Base-by-base conservation (phyloP, 2,888 invertebrate species). In the Craniophora ligustri region DNA sequence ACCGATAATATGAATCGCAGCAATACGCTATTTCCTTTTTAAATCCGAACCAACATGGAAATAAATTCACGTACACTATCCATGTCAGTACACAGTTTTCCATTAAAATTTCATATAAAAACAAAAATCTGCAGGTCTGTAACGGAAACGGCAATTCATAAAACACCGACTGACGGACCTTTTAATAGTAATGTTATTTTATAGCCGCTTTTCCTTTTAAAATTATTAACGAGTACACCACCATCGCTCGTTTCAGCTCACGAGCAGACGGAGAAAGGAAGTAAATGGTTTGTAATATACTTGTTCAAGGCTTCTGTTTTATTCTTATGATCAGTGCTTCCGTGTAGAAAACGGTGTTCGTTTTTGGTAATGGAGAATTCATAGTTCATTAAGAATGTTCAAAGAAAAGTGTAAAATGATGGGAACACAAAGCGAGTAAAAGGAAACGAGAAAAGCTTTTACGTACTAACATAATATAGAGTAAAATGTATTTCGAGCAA, bases 181-280 rank as follows among this genome's bases (percentile, higher is more conserved):
- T 74, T 75, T 79, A 75, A 75, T 78, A 75, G 72, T 70, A 76
- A 74, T 74, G 73, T 77, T 70, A 78, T 79, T 75, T 72, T 72
- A 70, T 42, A 65, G 68, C 51, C 19, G 53, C 35, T 54, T 70
- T 75, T 66, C 61, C 70, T 72, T 76, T 71, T 48, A 54, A 46
- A 59, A 75, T 75, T 77, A 72, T 79, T 76, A 79, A 81, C 75
- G 59, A 70, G 45, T 56, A 23, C 51, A 54, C 51, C 35, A 53
- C 10, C 16, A 38, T 44, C 57, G 65, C 61, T 61, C 54, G 47
- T 51, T 67, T 68, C 40, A 59, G 49, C 39, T 61, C 44, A 32
- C 19, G 26, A 49, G 48, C 16, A 57, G 39, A 45, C 44, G 47
- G 49, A 45, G 41, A 32, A 41, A 60, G 19, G 19, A 55, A 34